Conservation (phyloP, 1,140 invertebrate species). For the Eufriesea mexicana region DNA sequence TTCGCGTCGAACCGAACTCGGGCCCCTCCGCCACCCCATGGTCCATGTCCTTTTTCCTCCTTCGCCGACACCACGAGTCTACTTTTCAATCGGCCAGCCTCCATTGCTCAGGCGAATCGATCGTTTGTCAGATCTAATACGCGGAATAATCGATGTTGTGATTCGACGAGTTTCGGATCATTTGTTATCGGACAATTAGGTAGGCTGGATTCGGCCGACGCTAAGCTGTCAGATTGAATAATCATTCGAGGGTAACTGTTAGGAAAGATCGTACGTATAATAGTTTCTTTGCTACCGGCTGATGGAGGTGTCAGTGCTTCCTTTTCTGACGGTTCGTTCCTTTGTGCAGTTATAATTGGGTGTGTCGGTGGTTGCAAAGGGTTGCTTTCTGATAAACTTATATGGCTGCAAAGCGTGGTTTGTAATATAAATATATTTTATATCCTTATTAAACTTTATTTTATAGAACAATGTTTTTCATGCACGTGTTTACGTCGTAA, state of each 20-base stretch:
- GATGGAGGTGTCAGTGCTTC: too few relatives aligned
- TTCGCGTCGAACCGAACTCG: slow-evolving; percentile 33
- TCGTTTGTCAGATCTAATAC: slow-evolving; percentile 36
- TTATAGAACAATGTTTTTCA: too few relatives aligned
- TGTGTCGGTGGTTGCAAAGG: too few relatives aligned
- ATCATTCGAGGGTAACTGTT: not conserved
- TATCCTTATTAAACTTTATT: too few relatives aligned
- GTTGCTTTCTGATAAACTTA: too few relatives aligned
- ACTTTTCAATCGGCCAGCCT: slow-evolving; percentile 13
- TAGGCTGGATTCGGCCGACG: not conserved
- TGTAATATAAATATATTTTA: too few relatives aligned
- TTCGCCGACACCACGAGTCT: slow-evolving; percentile 3
- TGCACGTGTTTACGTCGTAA: too few relatives aligned
- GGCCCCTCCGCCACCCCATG: not conserved
- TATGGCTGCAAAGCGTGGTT: too few relatives aligned
- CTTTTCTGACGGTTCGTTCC: too few relatives aligned
- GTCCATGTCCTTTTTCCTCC: not conserved
- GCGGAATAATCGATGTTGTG: slow-evolving; percentile 11
- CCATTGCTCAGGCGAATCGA: slow-evolving; percentile 17
- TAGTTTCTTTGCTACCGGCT: too few relatives aligned
- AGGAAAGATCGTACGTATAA: not conserved
- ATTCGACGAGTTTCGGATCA: slow-evolving; percentile 13
- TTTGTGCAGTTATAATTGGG: too few relatives aligned
- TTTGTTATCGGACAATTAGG: slow-evolving; percentile 18
- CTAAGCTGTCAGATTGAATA: not conserved